These are phyloP conservation scores for Enteromius afrohamiltoni DNA, from an alignment of 2,797 vertebrate species.

Conservation along the genomic window DNA sequence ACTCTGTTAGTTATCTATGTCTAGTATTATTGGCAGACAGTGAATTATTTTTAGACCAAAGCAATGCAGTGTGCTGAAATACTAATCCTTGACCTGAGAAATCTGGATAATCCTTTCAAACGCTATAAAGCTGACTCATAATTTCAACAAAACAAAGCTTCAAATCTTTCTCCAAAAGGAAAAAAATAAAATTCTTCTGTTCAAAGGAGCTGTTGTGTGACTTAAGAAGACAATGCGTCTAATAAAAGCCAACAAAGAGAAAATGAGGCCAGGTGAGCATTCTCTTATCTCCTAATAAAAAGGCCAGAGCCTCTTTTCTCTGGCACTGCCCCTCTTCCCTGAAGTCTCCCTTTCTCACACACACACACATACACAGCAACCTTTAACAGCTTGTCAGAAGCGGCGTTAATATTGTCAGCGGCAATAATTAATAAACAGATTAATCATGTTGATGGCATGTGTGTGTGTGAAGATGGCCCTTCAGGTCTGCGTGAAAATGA, in stretches of 20 bases:
- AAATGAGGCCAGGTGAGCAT: neutral
- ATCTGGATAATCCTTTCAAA: conserved; percentile 46
- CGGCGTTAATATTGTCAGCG: conserved; percentile 52
- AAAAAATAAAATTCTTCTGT: conserved; percentile 1
- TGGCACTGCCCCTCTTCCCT: conserved; percentile 6
- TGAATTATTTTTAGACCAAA: conserved; percentile 33
- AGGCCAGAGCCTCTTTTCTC: neutral
- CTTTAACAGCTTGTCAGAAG: conserved; percentile 57
- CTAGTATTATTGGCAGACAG: neutral
- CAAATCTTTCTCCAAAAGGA: conserved; percentile 24
- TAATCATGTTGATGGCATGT: conserved; percentile 50
- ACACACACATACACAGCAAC: conserved; percentile 1
- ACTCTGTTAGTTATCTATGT: neutral
- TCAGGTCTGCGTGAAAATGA: conserved; percentile 33
- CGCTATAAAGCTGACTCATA: conserved; percentile 28
- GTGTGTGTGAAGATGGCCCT: conserved; percentile 21
- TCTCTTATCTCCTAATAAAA: conserved; percentile 20
- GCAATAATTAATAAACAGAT: conserved; percentile 62
- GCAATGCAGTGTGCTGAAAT: conserved; percentile 37
- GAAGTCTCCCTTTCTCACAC: neutral
- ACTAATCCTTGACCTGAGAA: conserved; percentile 46
- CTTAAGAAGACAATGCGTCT: neutral
- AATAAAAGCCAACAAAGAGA: conserved; percentile 5
- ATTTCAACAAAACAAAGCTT: conserved; percentile 43
- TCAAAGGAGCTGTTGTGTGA: conserved; percentile 24